Conservation (phyloP, 2,797 vertebrate genomes). For the Clamator glandarius region DNA sequence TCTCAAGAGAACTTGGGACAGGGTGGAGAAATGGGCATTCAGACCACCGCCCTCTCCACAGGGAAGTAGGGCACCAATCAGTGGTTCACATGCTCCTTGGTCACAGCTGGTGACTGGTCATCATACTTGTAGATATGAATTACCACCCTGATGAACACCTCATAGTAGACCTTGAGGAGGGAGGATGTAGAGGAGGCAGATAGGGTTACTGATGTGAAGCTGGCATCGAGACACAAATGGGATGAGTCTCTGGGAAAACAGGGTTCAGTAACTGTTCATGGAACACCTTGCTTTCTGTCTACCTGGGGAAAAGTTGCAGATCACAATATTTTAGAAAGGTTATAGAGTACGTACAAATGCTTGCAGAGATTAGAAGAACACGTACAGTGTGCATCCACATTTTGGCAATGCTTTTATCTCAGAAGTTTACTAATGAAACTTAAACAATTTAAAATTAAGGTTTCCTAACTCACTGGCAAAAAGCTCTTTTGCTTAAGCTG, state of each 20-base stretch:
- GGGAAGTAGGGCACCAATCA: background rate
- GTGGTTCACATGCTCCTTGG: background rate
- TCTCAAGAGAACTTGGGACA: background rate
- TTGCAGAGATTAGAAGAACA: background rate
- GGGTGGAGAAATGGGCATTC: fast-evolving
- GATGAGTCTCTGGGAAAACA: background rate
- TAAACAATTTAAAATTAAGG: background rate
- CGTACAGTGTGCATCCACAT: background rate
- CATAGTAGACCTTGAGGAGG: background rate
- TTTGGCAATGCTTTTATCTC: background rate
- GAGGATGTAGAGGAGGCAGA: background rate
- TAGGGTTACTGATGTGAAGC: background rate
- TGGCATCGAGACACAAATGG: background rate
- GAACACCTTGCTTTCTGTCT: background rate
- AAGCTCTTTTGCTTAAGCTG: background rate
- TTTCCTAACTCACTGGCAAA: background rate
- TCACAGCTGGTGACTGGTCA: fast-evolving
- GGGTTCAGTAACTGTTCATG: background rate
- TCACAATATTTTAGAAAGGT: background rate
- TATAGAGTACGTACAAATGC: background rate
- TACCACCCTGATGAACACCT: background rate
- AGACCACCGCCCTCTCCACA: background rate
- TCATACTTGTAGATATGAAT: background rate
- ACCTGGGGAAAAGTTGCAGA: background rate
- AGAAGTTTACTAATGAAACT: background rate